Evolutionary conservation across 2,888 invertebrate genomes (phyloP).

Genomic region (Rotaria socialis): DNA sequence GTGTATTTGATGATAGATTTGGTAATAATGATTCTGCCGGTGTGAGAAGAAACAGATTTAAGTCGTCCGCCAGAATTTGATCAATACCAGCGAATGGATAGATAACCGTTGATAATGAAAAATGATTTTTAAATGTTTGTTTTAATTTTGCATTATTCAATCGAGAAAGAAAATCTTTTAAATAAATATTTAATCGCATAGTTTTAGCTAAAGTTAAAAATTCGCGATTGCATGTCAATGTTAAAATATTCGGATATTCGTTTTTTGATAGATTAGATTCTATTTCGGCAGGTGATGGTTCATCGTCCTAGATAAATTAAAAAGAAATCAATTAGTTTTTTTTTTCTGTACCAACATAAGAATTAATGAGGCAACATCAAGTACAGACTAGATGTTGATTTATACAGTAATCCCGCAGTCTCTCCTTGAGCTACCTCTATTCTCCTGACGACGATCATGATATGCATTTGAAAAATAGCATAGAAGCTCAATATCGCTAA

Average conservation of each 20-base stretch:
- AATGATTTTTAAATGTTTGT: slow-evolving; percentile 31
- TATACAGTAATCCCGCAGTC: no score
- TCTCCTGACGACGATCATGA: no score
- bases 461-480: no score
- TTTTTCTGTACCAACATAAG: no score
- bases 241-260: background rate
- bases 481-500: no score
- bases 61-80: background rate
- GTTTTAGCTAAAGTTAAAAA: background rate
- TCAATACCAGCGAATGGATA: background rate
- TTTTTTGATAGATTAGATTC: background rate
- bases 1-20: background rate
- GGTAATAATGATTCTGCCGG: background rate
- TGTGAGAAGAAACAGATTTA: background rate
- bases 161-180: background rate
- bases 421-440: no score
- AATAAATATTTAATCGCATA: background rate
- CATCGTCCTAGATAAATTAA: background rate
- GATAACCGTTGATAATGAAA: background rate
- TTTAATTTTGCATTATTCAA: background rate
- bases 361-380: no score
- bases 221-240: background rate
- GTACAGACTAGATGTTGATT: no score
- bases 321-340: background rate
- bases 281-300: no score